Evolutionary conservation across 2,888 invertebrate genomes (phyloP), one percentile per base, ranked within the genome.

Genomic region (Calliscelio sp.): DNA sequence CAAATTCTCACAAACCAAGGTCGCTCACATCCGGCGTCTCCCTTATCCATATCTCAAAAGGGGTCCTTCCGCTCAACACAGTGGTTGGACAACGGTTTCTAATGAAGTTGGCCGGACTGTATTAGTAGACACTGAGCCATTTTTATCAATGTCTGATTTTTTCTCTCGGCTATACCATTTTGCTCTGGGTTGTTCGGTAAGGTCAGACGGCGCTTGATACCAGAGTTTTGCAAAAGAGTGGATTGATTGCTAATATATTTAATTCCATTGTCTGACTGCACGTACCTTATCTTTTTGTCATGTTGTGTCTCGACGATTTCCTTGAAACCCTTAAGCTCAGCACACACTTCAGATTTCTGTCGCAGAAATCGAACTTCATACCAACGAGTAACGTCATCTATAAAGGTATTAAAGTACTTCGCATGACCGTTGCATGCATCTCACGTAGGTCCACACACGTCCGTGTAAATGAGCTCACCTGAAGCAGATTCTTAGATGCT

Each of bases 141-240:
- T 32, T 81, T 68, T 4, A 74, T 61, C n/a, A 83, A 41, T n/a
- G 80, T 66, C 7, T 81, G 70, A 14, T 84, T 68, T 88, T 86
- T 81, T n/a, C 32, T 57, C 32, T 59, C 71, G 24, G 49, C 74
- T 82, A 18, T 38, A 0, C 89, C 91, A 84, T 90, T 91, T 46
- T 88, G 87, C 68, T 90, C 86, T 0, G 89, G 89, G 7, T 85
- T 89, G 49, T 89, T 83, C 0, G 90, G 84, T 1, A 86, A 78
- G 0, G 89, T 86, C 6, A 81, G 55, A 53, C 87, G 73, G 63
- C 89, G 87, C 1, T 51, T 35, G 6, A 90, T 91, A n/a, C 89
- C 90, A 16, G 82, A 61, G 8, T 70, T 28, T 24, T 68, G 73
- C 16, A 89, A 61, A 57, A 66, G 88, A n/a, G n/a, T n/a, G n/a